A percentile compares a stretch with the other conserved stretches of the same genome.
phyloP scores from a whole-genome alignment of 2,888 invertebrate species.

The Drosophila algonquin region DNA sequence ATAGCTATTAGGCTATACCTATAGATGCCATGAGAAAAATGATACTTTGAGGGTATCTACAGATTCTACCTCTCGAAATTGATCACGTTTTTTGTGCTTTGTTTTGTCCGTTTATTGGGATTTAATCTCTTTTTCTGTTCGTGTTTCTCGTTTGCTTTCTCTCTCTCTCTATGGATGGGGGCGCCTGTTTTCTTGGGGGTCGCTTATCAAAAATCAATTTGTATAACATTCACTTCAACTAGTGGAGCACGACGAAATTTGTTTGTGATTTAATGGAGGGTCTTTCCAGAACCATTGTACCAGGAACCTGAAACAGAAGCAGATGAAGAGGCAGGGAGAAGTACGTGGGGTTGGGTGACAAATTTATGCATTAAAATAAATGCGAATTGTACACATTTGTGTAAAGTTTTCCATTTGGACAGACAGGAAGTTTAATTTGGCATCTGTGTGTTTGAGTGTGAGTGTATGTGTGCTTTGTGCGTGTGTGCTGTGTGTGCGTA shows the following conservation, averaged over 20 bases:
- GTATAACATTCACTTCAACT: slow-evolving; percentile 38
- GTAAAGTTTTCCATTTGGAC: slow-evolving; percentile 37
- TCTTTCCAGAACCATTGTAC: background rate
- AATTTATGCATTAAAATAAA: slow-evolving; percentile 63
- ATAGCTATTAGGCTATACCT: background rate
- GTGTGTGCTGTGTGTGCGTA: slow-evolving; percentile 29
- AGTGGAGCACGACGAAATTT: slow-evolving; percentile 34
- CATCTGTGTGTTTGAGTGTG: slow-evolving; percentile 38
- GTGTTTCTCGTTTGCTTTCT: slow-evolving; percentile 5
- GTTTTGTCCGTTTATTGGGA: slow-evolving; percentile 44
- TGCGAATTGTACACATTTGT: slow-evolving; percentile 39
- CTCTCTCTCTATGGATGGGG: background rate
- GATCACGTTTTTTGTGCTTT: slow-evolving; percentile 2
- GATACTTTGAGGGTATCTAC: background rate
- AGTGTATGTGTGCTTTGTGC: background rate
- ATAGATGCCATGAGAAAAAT: background rate
- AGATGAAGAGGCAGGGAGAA: background rate
- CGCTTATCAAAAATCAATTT: slow-evolving; percentile 65
- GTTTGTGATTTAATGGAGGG: slow-evolving; percentile 32
- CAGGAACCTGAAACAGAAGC: background rate
- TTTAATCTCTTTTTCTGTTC: slow-evolving; percentile 42
- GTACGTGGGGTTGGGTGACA: slow-evolving; percentile 15
- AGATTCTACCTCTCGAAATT: background rate
- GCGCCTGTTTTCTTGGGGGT: slow-evolving; percentile 12
- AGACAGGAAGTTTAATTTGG: slow-evolving; percentile 74